These are phyloP conservation scores for Dicyrtoma fusca DNA, from an alignment of 2,888 invertebrate species.

Conservation along the genomic window DNA sequence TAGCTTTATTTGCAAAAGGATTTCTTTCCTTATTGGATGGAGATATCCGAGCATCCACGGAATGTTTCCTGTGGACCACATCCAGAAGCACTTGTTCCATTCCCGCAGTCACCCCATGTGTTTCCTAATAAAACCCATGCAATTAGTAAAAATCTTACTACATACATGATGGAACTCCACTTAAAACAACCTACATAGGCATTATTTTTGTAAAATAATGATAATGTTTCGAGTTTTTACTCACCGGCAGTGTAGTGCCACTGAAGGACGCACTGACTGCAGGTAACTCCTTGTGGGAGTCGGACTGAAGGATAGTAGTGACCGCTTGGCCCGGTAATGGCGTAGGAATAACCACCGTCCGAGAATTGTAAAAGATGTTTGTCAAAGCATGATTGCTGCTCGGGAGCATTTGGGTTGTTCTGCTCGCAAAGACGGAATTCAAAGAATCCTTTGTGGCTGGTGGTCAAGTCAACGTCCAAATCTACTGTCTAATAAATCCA, in stretches of 20 bases:
- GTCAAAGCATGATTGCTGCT: constrained; percentile 32
- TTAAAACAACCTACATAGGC: too few relatives aligned
- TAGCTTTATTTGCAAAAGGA: not conserved
- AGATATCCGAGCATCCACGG: constrained; percentile 42
- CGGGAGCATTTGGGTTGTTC: constrained; percentile 10
- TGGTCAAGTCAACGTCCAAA: constrained; percentile 33
- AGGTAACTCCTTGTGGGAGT: constrained; percentile 57
- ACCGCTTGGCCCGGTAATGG: constrained; percentile 22
- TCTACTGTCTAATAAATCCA: not conserved
- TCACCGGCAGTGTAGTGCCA: constrained; percentile 59
- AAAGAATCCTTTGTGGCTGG: constrained; percentile 37
- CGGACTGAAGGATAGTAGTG: constrained; percentile 40
- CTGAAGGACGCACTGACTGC: constrained; percentile 58
- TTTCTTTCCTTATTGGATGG: constrained; percentile 31
- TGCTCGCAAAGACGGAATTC: constrained; percentile 46
- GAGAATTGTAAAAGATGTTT: constrained; percentile 21
- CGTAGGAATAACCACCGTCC: constrained; percentile 18
- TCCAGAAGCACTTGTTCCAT: constrained; percentile 36
- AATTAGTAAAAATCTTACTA: constrained; percentile 1
- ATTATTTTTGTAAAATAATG: not conserved
- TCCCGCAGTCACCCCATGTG: constrained; percentile 35
- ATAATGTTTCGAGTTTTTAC: constrained; percentile 55
- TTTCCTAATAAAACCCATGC: too few relatives aligned
- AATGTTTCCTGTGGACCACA: constrained; percentile 47
- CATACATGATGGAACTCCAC: too few relatives aligned